A percentile compares a stretch with the other conserved stretches of the same genome.
phyloP scores from a whole-genome alignment of 2,888 invertebrate species.

The Lissonota sp. region DNA sequence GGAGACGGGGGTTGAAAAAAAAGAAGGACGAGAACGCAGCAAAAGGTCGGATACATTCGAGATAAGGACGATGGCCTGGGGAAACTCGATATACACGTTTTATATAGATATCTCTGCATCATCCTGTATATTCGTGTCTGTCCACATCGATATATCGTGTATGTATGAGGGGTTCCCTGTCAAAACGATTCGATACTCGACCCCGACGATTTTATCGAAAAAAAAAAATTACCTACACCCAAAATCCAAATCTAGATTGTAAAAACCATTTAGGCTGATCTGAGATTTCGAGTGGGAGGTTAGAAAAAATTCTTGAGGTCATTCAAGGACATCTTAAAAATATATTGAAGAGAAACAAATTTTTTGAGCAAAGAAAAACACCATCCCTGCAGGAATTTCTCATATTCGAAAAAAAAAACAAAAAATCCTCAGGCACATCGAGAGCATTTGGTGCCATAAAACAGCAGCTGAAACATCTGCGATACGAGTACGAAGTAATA shows the following conservation, averaged over 20 bases:
- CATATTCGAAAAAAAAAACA: too few species aligned
- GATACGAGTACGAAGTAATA: slow-evolving; percentile 31
- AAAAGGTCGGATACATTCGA: slow-evolving; percentile 46
- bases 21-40: slow-evolving; percentile 37
- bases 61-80: slow-evolving; percentile 41
- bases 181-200: neutral
- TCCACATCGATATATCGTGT: neutral
- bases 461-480: slow-evolving; percentile 34
- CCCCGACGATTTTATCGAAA: too few species aligned
- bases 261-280: too few species aligned
- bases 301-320: too few species aligned
- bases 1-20: slow-evolving; percentile 8
- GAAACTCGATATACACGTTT: slow-evolving; percentile 5
- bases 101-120: neutral
- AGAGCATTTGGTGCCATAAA: slow-evolving; percentile 34
- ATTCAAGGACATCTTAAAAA: too few species aligned
- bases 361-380: too few species aligned
- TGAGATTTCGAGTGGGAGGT: too few species aligned
- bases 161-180: neutral
- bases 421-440: too few species aligned
- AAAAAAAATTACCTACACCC: too few species aligned
- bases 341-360: too few species aligned
- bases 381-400: too few species aligned
- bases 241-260: too few species aligned
- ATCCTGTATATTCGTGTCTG: slow-evolving; percentile 10